These are phyloP conservation scores for Ceyx cyanopectus DNA, from an alignment of 2,113 vertebrate genomes.

Conservation along the genomic window DNA sequence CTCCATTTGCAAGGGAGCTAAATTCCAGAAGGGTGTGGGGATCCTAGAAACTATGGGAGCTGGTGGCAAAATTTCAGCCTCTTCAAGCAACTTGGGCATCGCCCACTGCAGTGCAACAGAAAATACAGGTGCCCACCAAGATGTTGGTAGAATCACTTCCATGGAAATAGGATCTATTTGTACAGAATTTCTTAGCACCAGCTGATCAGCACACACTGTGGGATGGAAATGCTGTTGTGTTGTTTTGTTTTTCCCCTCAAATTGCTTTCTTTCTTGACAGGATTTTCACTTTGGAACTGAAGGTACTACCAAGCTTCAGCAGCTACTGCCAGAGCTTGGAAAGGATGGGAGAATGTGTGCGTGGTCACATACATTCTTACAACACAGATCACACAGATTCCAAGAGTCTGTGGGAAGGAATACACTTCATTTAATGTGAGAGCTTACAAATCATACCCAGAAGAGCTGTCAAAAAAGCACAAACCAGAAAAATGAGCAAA, in stretches of 20 bases:
- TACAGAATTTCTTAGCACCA: background rate
- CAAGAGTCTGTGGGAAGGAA: slow-evolving; percentile 4
- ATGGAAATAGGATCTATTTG: background rate
- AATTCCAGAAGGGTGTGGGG: background rate
- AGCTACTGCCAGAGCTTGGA: background rate
- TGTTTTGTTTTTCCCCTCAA: background rate
- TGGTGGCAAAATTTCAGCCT: background rate
- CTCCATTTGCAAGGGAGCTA: background rate
- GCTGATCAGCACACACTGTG: background rate
- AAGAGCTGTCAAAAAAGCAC: background rate
- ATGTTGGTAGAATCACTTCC: background rate
- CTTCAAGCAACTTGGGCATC: background rate
- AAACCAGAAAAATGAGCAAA: background rate
- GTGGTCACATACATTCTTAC: background rate
- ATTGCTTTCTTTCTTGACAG: background rate
- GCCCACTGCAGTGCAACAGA: background rate
- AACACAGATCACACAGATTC: background rate
- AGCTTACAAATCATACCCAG: background rate
- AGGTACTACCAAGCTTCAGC: background rate
- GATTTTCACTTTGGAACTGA: background rate
- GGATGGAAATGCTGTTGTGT: background rate
- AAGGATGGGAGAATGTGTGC: background rate
- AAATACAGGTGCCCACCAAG: background rate
- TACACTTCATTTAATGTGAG: background rate
- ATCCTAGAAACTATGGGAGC: background rate